Evolutionary conservation across 2,888 invertebrate species (phyloP).

Genomic region (Eristalis arbustorum): DNA sequence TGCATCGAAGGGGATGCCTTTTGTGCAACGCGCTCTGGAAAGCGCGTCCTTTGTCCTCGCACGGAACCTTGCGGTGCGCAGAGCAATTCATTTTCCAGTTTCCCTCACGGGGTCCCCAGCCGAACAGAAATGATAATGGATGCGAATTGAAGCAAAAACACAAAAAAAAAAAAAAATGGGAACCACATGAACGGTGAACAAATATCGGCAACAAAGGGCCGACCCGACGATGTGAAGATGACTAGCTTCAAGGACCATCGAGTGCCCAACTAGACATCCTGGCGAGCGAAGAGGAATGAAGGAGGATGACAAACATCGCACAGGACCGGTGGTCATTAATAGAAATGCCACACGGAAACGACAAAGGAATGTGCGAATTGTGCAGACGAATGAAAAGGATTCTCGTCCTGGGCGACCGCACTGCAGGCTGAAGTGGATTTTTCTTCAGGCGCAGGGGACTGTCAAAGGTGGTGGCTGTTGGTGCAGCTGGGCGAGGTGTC

Average conservation of each 20-base stretch:
- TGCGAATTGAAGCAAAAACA: slow-evolving; percentile 39
- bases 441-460: slow-evolving; percentile 26
- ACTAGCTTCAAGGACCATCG: slow-evolving; percentile 47
- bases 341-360: slow-evolving; percentile 54
- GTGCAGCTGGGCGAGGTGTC: slow-evolving; percentile 34
- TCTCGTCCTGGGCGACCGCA: slow-evolving; percentile 29
- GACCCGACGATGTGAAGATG: slow-evolving; percentile 1
- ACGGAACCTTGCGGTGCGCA: background rate
- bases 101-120: slow-evolving; percentile 6
- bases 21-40: slow-evolving; percentile 19
- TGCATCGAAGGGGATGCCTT: slow-evolving; percentile 51
- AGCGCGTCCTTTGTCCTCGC: background rate
- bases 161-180: background rate
- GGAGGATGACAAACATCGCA: slow-evolving; percentile 16
- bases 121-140: slow-evolving; percentile 16
- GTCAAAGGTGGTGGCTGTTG: background rate
- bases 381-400: slow-evolving; percentile 48
- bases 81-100: slow-evolving; percentile 11
- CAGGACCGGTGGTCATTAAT: slow-evolving; percentile 54
- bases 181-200: background rate
- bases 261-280: slow-evolving; percentile 64
- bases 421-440: slow-evolving; percentile 23
- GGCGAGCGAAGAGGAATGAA: slow-evolving; percentile 31
- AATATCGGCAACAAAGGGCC: slow-evolving; percentile 28
- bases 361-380: slow-evolving; percentile 42